Base-by-base conservation (phyloP, 2,888 invertebrate species). In the Thelaira solivaga region DNA sequence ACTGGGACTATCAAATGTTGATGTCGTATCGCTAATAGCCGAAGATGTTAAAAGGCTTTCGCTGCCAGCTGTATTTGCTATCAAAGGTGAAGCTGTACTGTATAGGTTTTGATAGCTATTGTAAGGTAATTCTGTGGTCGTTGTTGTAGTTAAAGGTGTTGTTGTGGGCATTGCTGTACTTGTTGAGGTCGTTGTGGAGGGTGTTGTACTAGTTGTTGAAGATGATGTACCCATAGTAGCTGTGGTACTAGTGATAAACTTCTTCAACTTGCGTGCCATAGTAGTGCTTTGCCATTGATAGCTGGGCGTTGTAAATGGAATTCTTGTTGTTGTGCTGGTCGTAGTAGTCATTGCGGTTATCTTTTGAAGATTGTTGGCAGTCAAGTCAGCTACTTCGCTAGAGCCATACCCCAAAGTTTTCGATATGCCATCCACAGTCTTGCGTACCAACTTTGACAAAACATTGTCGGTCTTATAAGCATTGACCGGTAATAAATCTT, bases 241-340 rank as follows among this genome's bases (percentile, higher is more conserved):
- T 31, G 85, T 85, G 71, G 87, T 86, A 81, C 88, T 88, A 73
- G 86, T 84, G 82, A 89, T 87, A 83, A 88, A 88, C 85, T 88
- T 89, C 86, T 89, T 89, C 82, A 89, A 81, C 84, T 89, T 89
- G 80, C 86, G 85, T 83, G 88, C 87, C 86, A 89, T 88, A 82
- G 88, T 89, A 84, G 89, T 88, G 83, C 88, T 89, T 82, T 86
- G 86, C 85, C 87, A 86, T 82, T 88, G 87, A 81, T 87, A 84
- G 61, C 84, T 82, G 45, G 88, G 84, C 61, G 89, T 88, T 16
- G 89, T 85, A 53, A 87, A 87, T 22, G 88, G 86, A 8, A 88
- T 83, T 8, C 84, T 81, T 1, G 84, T 81, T 31, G 80, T 76
- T 16, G 82, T 82, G 22, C 79, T 76, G 5, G 80, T 76, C 3